Conservation (phyloP, 2,113 vertebrate species). For the Sigmodon hispidus region DNA sequence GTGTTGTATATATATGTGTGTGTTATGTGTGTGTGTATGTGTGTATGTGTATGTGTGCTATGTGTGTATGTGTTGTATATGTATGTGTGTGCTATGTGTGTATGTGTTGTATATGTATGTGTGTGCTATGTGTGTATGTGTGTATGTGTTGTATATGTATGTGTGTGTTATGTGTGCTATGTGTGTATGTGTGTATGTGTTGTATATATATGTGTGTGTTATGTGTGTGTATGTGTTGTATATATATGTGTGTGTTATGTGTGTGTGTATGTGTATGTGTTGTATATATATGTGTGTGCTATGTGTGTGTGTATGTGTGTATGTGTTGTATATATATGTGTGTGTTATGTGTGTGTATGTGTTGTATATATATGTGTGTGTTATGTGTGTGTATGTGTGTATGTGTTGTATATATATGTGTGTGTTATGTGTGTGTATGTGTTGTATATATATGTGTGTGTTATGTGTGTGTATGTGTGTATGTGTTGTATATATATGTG, state of each 20-base stretch:
- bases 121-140: background rate
- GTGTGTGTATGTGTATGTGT: background rate
- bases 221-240: background rate
- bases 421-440: background rate
- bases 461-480: background rate
- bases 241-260: background rate
- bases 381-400: background rate
- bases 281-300: background rate
- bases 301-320: background rate
- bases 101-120: background rate
- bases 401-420: too few relatives aligned
- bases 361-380: too few relatives aligned
- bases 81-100: background rate
- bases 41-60: background rate
- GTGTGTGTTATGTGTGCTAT: too few relatives aligned
- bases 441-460: background rate
- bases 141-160: background rate
- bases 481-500: too few relatives aligned
- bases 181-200: background rate
- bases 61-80: too few relatives aligned
- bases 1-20: background rate
- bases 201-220: too few relatives aligned
- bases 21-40: background rate
- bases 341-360: background rate
- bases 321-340: background rate